These are phyloP conservation scores for Leptinotarsa texana DNA, from an alignment of 1,140 invertebrate species.

Conservation along the genomic window DNA sequence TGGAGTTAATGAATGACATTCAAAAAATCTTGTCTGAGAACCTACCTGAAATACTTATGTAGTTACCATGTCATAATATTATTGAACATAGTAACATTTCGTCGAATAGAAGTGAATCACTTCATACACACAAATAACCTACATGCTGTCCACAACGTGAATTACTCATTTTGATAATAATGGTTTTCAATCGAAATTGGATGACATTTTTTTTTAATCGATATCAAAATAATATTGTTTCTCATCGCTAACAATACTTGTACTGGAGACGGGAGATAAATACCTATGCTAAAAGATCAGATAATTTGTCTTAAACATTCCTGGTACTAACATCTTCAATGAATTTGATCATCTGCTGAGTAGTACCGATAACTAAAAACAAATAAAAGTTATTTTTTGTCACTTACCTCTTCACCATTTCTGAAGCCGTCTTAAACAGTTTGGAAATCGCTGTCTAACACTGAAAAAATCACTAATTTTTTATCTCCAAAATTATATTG, in stretches of 20 bases:
- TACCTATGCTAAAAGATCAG: too few relatives aligned
- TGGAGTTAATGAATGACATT: too few relatives aligned
- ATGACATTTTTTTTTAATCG: background rate
- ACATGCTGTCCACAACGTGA: background rate
- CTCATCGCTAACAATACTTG: too few relatives aligned
- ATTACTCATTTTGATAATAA: background rate
- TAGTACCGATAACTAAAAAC: background rate
- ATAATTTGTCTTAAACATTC: too few relatives aligned
- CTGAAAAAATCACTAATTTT: conserved; percentile 28
- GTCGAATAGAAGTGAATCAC: too few relatives aligned
- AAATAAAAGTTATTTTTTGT: background rate
- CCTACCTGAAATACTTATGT: too few relatives aligned
- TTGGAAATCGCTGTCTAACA: conserved; percentile 34
- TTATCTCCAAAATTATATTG: conserved; percentile 1
- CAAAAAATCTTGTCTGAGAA: too few relatives aligned
- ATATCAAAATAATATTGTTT: background rate
- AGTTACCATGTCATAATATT: too few relatives aligned
- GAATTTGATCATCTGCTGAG: too few relatives aligned
- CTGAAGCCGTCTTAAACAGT: conserved; percentile 49
- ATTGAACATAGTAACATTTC: too few relatives aligned
- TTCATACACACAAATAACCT: background rate
- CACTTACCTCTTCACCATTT: conserved; percentile 48
- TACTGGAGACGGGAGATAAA: too few relatives aligned
- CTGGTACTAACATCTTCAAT: too few relatives aligned
- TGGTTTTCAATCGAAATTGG: background rate